Base-by-base conservation (phyloP, 2,113 vertebrate genomes). In the Pimephales promelas region DNA sequence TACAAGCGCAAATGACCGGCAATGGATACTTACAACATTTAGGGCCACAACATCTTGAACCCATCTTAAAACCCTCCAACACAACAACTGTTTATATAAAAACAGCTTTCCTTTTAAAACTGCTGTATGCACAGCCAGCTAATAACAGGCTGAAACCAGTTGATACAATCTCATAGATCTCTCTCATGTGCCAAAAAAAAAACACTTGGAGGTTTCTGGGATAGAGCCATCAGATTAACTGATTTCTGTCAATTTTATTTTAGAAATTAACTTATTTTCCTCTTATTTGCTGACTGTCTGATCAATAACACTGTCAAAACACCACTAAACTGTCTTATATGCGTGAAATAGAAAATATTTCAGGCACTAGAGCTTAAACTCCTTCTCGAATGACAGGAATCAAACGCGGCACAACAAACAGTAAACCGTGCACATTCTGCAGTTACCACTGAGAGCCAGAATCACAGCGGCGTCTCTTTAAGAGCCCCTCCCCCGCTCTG, bases 91-190 rank as follows among this genome's bases (percentile, higher is more conserved):
- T 36, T 76, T 57, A 4, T 56, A 45, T n/a, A 72, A 24, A 71
- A 45, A n/a, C 54, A 40, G 54, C 34, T 57, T 72, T 77, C 34
- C 76, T 61, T 8, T 59, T 5, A 3, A n/a, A 43, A 22, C 76
- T 79, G 45, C 5, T 45, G 8, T 62, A 59, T 20, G 36, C 18
- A 82, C 56, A 18, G 26, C 26, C 81, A 47, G 74, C 74, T 74
- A 83, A 82, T 86, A 57, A 79, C 79, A 61, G 43, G 73, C 84
- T 74, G 28, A 62, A 87, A 74, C 86, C 66, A 78, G 86, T 31
- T 80, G 70, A 81, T 40, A 70, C 82, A 1, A 11, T 20, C 49
- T 83, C 20, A 61, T 9, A 18, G 47, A 31, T 36, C 22, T 26
- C 20, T 1, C 22, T 36, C 20, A 9, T 9, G 31, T 57, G 56